A percentile compares a stretch with the other conserved stretches of the same genome.
phyloP scores from a whole-genome alignment of 2,797 vertebrate genomes.

The Premnoplex brunnescens region DNA sequence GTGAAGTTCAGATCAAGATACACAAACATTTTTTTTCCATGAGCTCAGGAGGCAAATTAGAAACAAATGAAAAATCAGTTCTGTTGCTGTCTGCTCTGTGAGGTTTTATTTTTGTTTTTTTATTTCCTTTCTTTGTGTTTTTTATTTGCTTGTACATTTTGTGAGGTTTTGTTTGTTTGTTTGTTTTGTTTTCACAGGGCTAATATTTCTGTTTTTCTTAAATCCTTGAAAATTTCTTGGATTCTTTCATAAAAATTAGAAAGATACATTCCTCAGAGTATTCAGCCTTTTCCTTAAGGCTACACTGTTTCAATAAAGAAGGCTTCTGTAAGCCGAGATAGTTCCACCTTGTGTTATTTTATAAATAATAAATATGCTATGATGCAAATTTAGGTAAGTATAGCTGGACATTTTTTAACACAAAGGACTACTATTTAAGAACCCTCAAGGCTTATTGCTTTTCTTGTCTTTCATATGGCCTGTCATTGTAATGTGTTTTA shows the following conservation, averaged over 20 bases:
- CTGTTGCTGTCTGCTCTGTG: background rate
- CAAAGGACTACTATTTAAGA: background rate
- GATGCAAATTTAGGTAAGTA: background rate
- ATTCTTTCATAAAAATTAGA: background rate
- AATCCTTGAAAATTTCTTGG: background rate
- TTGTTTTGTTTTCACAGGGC: background rate
- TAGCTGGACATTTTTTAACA: background rate
- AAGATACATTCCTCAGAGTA: background rate
- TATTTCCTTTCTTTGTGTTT: background rate
- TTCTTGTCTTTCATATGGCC: background rate
- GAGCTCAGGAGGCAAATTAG: background rate
- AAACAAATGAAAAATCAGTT: background rate
- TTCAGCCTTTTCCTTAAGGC: background rate
- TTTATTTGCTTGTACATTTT: background rate
- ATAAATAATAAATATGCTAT: constrained; percentile 35
- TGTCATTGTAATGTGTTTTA: constrained; percentile 15
- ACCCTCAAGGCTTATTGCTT: background rate
- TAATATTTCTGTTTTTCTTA: background rate
- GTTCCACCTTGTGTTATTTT: constrained; percentile 49
- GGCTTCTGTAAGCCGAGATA: constrained; percentile 38
- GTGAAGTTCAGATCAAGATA: constrained; percentile 2
- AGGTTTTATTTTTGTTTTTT: background rate
- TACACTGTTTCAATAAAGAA: background rate
- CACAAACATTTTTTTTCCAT: background rate
- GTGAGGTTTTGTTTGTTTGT: background rate